Evolutionary conservation across 2,888 invertebrate species (phyloP).

Genomic region (Pandemis cinnamomeana): DNA sequence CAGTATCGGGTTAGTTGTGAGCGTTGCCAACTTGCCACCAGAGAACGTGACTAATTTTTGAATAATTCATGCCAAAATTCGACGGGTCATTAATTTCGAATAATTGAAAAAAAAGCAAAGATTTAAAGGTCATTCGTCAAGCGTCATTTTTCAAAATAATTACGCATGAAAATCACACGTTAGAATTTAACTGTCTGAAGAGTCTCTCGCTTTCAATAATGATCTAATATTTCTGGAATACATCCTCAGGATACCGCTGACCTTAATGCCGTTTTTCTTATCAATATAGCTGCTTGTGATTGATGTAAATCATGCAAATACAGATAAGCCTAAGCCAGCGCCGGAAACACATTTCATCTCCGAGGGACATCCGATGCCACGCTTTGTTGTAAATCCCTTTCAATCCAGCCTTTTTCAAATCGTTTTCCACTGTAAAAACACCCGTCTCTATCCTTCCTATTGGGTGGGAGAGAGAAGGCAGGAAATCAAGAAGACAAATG

Average conservation of each 20-base stretch:
- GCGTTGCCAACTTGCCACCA: constrained; percentile 9
- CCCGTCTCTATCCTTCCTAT: constrained; percentile 48
- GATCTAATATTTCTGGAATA: background rate
- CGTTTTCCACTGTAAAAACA: constrained; percentile 42
- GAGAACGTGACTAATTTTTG: constrained; percentile 34
- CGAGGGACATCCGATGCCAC: constrained; percentile 23
- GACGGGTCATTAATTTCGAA: constrained; percentile 24
- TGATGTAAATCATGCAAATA: constrained; percentile 36
- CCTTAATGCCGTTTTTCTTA: background rate
- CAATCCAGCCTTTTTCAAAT: constrained; percentile 40
- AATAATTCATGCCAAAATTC: constrained; percentile 26
- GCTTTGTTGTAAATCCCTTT: constrained; percentile 34
- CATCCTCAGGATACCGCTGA: background rate
- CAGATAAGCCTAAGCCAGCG: constrained; percentile 24
- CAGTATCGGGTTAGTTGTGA: constrained; percentile 21
- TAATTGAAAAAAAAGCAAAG: constrained; percentile 20
- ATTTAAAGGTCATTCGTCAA: background rate
- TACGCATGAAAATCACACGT: background rate
- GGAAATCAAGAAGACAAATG: constrained; percentile 69
- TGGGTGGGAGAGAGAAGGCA: constrained; percentile 54
- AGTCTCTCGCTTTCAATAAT: background rate
- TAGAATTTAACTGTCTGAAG: background rate
- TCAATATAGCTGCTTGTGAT: constrained; percentile 15
- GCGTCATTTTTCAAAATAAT: background rate
- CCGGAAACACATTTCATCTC: constrained; percentile 36